phyloP scores from a whole-genome alignment of 2,113 vertebrate genomes.

The Neopipo cinnamomea region DNA sequence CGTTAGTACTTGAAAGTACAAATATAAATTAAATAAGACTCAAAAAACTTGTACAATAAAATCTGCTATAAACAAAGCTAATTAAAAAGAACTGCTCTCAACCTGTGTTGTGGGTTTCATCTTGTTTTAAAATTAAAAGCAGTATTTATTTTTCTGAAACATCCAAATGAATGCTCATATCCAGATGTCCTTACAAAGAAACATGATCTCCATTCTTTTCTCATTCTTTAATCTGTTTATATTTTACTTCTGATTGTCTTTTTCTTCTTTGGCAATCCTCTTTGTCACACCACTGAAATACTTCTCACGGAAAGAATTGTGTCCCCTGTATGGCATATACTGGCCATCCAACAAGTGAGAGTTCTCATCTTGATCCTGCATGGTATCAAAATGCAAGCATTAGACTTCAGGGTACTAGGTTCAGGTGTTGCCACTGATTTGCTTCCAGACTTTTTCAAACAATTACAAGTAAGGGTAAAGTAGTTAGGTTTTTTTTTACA shows the following conservation, averaged over 20 bases:
- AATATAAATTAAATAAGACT: conserved; percentile 77
- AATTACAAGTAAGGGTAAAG: not conserved
- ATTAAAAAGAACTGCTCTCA: conserved; percentile 68
- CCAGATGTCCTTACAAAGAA: conserved; percentile 59
- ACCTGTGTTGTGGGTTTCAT: conserved; percentile 66
- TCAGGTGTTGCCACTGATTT: not conserved
- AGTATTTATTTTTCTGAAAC: conserved; percentile 65
- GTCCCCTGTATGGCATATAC: conserved; percentile 85
- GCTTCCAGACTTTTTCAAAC: not conserved
- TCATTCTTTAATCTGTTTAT: conserved; percentile 45
- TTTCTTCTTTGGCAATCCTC: conserved; percentile 82
- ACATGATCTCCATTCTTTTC: conserved; percentile 52
- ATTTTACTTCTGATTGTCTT: conserved; percentile 70
- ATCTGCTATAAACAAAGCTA: conserved; percentile 71
- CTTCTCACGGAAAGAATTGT: conserved; percentile 97
- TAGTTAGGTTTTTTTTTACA: not conserved
- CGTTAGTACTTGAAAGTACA: conserved; percentile 69
- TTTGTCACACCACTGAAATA: conserved; percentile 96
- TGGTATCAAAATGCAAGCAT: conserved; percentile 35
- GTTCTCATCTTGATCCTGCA: conserved; percentile 81
- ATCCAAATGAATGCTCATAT: conserved; percentile 48
- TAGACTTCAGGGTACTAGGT: not conserved
- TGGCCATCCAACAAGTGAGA: conserved; percentile 74
- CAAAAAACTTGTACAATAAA: conserved; percentile 71
- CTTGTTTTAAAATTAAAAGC: conserved; percentile 61